Evolutionary conservation across 1,140 invertebrate genomes (phyloP).

Genomic region (Listronotus bonariensis): DNA sequence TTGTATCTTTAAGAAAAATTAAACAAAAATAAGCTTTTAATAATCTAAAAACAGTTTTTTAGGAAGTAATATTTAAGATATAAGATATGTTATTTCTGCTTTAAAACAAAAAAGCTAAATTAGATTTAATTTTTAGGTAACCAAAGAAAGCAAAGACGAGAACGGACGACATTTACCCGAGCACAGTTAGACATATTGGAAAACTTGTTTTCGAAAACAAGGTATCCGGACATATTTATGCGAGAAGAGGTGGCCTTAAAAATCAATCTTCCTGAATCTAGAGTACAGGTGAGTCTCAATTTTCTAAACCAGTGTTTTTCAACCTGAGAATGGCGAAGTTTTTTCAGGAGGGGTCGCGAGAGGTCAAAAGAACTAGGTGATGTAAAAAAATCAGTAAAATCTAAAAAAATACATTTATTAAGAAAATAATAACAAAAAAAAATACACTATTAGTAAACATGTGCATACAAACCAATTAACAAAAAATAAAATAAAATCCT

Average conservation of each 20-base stretch:
- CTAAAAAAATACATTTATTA: too few relatives aligned
- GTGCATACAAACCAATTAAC: too few relatives aligned
- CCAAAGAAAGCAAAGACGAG: constrained; percentile 93
- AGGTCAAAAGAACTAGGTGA: background rate
- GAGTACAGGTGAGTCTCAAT: constrained; percentile 83
- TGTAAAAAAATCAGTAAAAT: background rate
- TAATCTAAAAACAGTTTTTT: too few relatives aligned
- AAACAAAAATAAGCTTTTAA: too few relatives aligned
- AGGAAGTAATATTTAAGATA: too few relatives aligned
- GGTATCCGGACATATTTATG: constrained; percentile 99
- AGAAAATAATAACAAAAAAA: too few relatives aligned
- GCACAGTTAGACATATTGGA: constrained; percentile 96
- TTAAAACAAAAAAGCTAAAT: constrained; percentile 5
- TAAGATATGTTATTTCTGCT: too few relatives aligned
- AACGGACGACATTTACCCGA: constrained; percentile 96
- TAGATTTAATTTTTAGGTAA: constrained; percentile 65
- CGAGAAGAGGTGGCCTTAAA: constrained; percentile 97
- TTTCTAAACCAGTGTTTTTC: background rate
- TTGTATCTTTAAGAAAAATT: too few relatives aligned
- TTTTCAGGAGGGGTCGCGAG: too few relatives aligned
- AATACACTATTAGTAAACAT: too few relatives aligned
- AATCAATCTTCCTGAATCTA: constrained; percentile 96
- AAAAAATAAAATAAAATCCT: too few relatives aligned
- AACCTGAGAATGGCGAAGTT: background rate
- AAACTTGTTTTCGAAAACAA: constrained; percentile 93